Evolutionary conservation across 2,888 invertebrate species (phyloP), one percentile per base, ranked within the genome.

Genomic region (Dasysyrphus albostriatus): DNA sequence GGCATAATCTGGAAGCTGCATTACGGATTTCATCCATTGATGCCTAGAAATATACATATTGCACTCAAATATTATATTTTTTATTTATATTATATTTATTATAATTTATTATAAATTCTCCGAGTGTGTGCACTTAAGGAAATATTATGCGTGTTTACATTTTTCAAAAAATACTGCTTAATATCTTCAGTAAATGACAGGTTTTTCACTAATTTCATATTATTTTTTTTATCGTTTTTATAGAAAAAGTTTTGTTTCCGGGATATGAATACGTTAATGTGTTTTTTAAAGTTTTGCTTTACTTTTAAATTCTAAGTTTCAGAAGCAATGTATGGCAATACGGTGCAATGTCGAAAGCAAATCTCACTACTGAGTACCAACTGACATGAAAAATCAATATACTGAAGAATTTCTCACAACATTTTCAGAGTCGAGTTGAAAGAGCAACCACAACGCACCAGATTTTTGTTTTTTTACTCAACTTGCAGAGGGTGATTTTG

Each of bases 1-100:
- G 94, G 93, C 98, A 98, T 89, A 98, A 96, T 90, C 96, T 95
- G 19, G 96, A 96, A 0, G 98, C 97, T 84, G 96, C 95, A 88
- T 96, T 96, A 76, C 96, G 94, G 95, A 98, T 97, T 92, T 97
- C 97, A 75, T 91, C 91, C 70, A 91, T 89, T 72, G 92, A 90
- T 74, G 92, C 92, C 92, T 92, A 34, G 24, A 29, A 51, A 59
- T 29, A 51, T 61, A 75, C 44, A 49, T 59, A 70, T 2, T 58
- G n/a, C 16, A 39, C 19, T 32, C 9, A 44, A 44, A 63, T 34
- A 19, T 51, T 42, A 63, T n/a, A n/a, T n/a, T n/a, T n/a, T n/a
- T n/a, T n/a, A n/a, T n/a, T 88, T 51, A 70, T 56, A 39, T 16
- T 39, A 65, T 69, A 54, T 19, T 16, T 51, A 12, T 6, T 9